These are phyloP conservation scores for Axis porcinus DNA, from an alignment of 2,113 vertebrate species.

Conservation along the genomic window DNA sequence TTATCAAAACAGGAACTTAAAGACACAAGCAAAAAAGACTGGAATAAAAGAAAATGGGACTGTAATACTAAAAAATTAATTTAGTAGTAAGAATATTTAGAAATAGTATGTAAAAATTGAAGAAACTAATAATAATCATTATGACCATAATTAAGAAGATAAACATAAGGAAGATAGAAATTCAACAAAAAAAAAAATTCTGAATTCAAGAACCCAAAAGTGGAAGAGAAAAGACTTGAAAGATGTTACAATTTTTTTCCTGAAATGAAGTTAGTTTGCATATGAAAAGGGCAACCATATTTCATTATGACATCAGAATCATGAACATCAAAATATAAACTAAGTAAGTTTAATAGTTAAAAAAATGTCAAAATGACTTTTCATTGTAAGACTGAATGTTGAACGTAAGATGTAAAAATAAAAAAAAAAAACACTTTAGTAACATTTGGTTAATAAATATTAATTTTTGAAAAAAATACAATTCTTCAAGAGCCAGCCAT, in stretches of 20 bases:
- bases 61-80: neutral
- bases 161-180: neutral
- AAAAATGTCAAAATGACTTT: constrained; percentile 68
- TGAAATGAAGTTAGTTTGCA: neutral
- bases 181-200: neutral
- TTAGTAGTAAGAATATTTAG: neutral
- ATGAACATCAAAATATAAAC: neutral
- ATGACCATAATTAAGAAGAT: neutral
- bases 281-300: neutral
- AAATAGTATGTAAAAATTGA: neutral
- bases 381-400: constrained; percentile 56
- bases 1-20: neutral
- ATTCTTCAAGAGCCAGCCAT: neutral
- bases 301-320: neutral
- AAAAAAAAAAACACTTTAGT: neutral
- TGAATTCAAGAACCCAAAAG: neutral
- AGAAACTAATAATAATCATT: neutral
- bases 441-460: neutral
- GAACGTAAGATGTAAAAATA: constrained; percentile 56
- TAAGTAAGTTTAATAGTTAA: neutral
- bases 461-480: neutral
- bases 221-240: neutral
- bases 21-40: neutral
- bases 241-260: neutral
- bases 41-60: neutral